These are phyloP conservation scores for Lasioglossum malachurum DNA, from an alignment of 2,888 invertebrate genomes.

Conservation along the genomic window DNA sequence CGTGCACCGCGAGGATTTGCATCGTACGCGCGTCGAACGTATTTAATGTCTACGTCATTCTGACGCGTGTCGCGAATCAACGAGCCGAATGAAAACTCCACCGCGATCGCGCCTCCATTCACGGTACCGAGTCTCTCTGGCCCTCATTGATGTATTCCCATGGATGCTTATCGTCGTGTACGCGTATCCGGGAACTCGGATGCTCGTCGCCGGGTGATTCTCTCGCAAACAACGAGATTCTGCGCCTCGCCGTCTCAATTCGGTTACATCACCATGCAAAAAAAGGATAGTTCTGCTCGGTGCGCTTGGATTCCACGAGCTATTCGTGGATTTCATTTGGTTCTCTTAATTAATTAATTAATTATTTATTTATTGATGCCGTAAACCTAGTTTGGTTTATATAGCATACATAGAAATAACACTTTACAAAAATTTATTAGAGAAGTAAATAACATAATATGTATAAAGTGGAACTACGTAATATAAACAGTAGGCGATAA, in stretches of 20 bases:
- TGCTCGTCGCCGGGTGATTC: background rate
- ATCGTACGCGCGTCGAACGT: constrained; percentile 61
- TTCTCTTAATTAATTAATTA: too few species aligned
- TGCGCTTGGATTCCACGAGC: background rate
- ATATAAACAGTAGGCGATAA: too few species aligned
- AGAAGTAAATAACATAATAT: too few species aligned
- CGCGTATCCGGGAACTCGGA: constrained; percentile 48
- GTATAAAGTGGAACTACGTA: too few species aligned
- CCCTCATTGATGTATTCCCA: constrained; percentile 60
- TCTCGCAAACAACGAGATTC: background rate
- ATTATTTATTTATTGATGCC: too few species aligned
- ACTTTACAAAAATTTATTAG: too few species aligned
- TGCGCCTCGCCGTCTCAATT: background rate
- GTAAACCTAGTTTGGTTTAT: too few species aligned
- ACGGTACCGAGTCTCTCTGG: constrained; percentile 27
- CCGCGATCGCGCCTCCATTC: constrained; percentile 59
- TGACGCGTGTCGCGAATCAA: constrained; percentile 63
- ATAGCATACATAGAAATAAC: too few species aligned
- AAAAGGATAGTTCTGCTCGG: background rate
- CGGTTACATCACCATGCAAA: background rate
- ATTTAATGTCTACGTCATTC: constrained; percentile 69
- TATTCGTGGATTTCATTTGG: background rate
- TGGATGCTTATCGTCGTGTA: constrained; percentile 42
- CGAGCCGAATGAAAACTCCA: constrained; percentile 51
- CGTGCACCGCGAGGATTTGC: constrained; percentile 55